Base-by-base conservation (phyloP, 2,888 invertebrate species). In the Danaus chrysippus region DNA sequence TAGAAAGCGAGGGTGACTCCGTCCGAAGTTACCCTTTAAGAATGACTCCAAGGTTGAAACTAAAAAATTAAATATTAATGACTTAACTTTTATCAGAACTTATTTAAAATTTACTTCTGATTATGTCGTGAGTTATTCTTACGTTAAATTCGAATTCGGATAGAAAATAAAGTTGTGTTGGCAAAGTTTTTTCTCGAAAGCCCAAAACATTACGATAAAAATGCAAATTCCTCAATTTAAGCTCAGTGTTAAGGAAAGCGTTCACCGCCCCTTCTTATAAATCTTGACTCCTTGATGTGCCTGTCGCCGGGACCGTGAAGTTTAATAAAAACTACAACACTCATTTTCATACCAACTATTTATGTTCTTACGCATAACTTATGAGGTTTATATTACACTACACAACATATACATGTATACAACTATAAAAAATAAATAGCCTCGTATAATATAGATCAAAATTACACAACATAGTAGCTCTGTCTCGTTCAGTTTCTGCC, bases 221-320 rank as follows among this genome's bases (percentile, higher is more conserved):
- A 75, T 73, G 71, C 64, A 71, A 70, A 71, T 71, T 64, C 61
- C 64, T 63, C 61, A 68, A 76, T 73, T 74, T 73, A 77, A 79
- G 74, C 77, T 77, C 73, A 70, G 73, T 73, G 78, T 82, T 78
- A 76, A 77, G 76, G 76, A 74, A 73, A 70, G 70, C 74, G 77
- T 78, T 72, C 77, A 73, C 78, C 79, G 77, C 76, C 76, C 78
- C 81, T 77, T 73, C 70, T 75, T 75, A 86, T 85, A 84, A 87
- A 87, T 86, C 86, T 82, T 71, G 71, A 72, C 76, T 76, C 76
- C 74, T 68, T 71, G 68, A 71, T 68, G 74, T 73, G 69, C 70
- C 68, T 67, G 70, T 68, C 67, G 71, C 63, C 67, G 63, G 59
- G 70, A 72, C 65, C 63, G 66, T 59, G 64, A 65, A 63, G 64